A percentile compares a stretch with the other conserved stretches of the same genome.
phyloP scores from a whole-genome alignment of 2,888 invertebrate species.

The Anaspis maculata region DNA sequence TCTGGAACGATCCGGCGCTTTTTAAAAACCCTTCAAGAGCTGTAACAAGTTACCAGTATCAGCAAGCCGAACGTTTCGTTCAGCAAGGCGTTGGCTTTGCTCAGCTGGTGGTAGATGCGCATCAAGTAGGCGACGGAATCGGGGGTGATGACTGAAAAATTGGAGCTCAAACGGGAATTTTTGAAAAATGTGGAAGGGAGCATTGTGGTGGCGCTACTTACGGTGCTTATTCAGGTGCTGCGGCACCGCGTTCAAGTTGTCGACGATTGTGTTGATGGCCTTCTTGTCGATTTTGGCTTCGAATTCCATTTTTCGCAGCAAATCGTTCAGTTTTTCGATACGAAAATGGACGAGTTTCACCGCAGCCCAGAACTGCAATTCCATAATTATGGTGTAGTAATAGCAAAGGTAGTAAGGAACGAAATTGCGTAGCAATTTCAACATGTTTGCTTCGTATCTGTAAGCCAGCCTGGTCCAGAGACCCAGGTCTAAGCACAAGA shows the following conservation, averaged over 20 bases:
- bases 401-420: constrained; percentile 6
- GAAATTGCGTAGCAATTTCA: not conserved
- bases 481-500: not conserved
- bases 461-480: not conserved
- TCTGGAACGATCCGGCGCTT: constrained; percentile 43
- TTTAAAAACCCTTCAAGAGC: too few relatives aligned
- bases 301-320: not conserved
- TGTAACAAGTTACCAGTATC: constrained; percentile 4
- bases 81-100: constrained; percentile 3
- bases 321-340: constrained; percentile 2
- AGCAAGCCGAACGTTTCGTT: constrained; percentile 8
- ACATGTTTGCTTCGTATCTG: not conserved
- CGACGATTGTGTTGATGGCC: constrained; percentile 5
- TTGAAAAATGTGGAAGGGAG: too few relatives aligned
- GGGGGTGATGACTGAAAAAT: not conserved
- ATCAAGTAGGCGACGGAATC: constrained; percentile 2
- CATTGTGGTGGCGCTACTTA: too few relatives aligned
- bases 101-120: constrained; percentile 3
- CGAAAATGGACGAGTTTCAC: constrained; percentile 2
- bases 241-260: too few relatives aligned
- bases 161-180: too few relatives aligned
- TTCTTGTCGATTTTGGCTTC: constrained; percentile 3
- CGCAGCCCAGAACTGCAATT: constrained; percentile 5
- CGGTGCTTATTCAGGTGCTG: too few relatives aligned
- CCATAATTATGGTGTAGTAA: constrained; percentile 1